Percentiles rank a stretch among this genome's conserved stretches.
phyloP scores from a whole-genome alignment of 1,140 invertebrate genomes.

The Polypedilum vanderplanki region DNA sequence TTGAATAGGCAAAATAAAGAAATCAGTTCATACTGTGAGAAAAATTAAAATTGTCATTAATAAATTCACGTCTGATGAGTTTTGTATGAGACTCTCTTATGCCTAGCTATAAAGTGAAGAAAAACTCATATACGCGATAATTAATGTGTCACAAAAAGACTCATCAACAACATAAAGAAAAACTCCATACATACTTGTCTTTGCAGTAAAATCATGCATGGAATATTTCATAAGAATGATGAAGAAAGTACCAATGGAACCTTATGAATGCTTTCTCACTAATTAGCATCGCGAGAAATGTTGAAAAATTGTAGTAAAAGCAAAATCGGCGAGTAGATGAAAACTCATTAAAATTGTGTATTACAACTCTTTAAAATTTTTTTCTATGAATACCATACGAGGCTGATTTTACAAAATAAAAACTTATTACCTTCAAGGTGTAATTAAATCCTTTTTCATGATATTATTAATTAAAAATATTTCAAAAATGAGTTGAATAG shows the following conservation, averaged over 20 bases:
- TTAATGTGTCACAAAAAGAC: conserved; percentile 26
- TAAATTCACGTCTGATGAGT: conserved; percentile 9
- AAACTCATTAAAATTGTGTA: conserved; percentile 19
- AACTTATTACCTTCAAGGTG: too few relatives aligned
- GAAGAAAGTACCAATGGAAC: neutral
- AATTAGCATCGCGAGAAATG: neutral
- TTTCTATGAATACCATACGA: neutral
- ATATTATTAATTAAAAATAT: neutral
- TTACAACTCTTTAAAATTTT: neutral
- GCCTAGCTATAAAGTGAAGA: too few relatives aligned
- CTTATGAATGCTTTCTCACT: neutral
- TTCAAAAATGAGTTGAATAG: neutral
- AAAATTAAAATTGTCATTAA: conserved; percentile 1
- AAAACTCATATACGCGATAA: neutral
- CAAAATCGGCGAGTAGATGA: neutral
- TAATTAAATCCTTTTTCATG: too few relatives aligned
- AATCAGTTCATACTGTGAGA: neutral
- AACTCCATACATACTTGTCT: too few relatives aligned
- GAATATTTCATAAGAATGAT: too few relatives aligned
- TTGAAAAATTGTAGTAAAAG: neutral
- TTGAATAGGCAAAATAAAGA: neutral
- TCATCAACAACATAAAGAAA: neutral
- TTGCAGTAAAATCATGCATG: too few relatives aligned
- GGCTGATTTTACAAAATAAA: neutral
- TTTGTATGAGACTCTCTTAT: neutral